Conservation (phyloP, 2,888 invertebrate genomes). For the Andricus quercusramuli region DNA sequence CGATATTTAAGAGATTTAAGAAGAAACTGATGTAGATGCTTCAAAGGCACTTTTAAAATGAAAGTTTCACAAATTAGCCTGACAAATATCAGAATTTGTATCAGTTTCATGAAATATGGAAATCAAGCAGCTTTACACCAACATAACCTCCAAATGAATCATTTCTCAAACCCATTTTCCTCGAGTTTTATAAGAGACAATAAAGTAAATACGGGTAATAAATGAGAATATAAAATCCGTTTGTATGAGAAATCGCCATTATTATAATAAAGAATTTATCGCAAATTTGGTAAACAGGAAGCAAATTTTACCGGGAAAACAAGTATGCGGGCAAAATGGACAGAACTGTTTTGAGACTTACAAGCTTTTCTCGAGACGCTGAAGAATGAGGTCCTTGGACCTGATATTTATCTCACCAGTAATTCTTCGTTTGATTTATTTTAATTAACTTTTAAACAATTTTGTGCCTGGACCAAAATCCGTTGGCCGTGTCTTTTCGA, state of each 20-base stretch:
- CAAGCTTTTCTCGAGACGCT: neutral
- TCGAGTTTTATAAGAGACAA: neutral
- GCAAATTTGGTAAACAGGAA: neutral
- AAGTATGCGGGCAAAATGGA: neutral
- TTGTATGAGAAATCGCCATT: neutral
- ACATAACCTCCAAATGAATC: neutral
- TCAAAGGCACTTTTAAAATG: neutral
- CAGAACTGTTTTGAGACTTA: neutral
- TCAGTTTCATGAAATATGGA: neutral
- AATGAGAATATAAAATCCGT: neutral
- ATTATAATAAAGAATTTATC: neutral
- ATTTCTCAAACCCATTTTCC: neutral
- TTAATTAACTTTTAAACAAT: neutral
- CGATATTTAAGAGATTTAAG: neutral
- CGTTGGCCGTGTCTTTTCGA: neutral
- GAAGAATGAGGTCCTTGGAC: neutral
- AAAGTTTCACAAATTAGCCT: neutral
- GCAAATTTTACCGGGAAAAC: conserved; percentile 6
- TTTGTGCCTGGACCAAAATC: neutral
- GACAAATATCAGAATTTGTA: neutral
- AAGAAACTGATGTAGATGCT: neutral
- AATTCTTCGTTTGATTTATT: neutral
- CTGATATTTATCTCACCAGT: neutral
- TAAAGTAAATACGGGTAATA: neutral
- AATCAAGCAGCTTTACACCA: neutral